These are phyloP conservation scores for Myrmophylax atrothorax DNA, from an alignment of 2,113 vertebrate genomes.

Conservation along the genomic window DNA sequence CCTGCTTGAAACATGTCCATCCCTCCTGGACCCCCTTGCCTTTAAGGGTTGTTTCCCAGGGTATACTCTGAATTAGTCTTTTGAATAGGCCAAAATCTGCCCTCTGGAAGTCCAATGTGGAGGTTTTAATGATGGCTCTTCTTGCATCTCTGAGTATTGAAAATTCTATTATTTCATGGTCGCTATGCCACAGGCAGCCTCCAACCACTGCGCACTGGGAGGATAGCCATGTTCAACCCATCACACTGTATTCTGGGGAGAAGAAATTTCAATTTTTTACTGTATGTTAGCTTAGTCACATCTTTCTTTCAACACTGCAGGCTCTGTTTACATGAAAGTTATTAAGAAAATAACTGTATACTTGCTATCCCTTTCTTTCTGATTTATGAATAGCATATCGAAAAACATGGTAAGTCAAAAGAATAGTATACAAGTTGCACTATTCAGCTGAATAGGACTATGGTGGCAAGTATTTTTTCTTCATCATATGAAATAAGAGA, in stretches of 20 bases:
- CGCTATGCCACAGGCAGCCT: too few relatives aligned
- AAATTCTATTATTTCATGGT: too few relatives aligned
- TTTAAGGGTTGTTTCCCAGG: too few relatives aligned
- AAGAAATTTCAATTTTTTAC: not conserved
- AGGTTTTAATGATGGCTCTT: too few relatives aligned
- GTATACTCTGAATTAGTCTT: too few relatives aligned
- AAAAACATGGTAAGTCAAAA: not conserved
- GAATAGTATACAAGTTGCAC: not conserved
- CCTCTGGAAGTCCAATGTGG: too few relatives aligned
- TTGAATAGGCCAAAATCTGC: too few relatives aligned
- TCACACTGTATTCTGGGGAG: not conserved
- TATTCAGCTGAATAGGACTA: not conserved
- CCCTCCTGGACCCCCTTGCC: too few relatives aligned
- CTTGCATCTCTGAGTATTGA: too few relatives aligned
- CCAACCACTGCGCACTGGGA: not conserved
- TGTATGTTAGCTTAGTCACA: not conserved
- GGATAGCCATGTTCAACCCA: not conserved
- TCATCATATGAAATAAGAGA: not conserved
- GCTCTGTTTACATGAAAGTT: not conserved
- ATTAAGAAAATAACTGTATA: not conserved
- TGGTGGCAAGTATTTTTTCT: not conserved
- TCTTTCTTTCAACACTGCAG: not conserved
- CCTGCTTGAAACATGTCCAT: too few relatives aligned
- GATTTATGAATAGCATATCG: not conserved
- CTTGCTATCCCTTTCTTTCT: not conserved